Evolutionary conservation across 2,888 invertebrate species (phyloP).

Genomic region (Meloe dianella): DNA sequence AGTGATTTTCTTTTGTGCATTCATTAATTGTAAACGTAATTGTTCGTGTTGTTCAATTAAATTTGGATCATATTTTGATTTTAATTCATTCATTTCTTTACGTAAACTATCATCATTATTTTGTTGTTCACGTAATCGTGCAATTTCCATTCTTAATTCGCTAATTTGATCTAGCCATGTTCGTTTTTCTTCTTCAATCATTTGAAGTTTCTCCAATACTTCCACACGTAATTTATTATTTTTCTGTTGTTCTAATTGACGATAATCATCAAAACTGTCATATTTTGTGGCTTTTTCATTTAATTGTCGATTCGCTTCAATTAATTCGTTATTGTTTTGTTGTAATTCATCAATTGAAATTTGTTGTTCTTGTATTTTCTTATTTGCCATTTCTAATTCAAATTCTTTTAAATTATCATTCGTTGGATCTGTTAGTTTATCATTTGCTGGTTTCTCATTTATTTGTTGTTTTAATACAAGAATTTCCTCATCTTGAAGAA

Average conservation of each 20-base stretch:
- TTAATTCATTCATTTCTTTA: slow-evolving; percentile 18
- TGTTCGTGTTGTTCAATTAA: slow-evolving; percentile 57
- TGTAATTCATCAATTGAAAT: slow-evolving; percentile 23
- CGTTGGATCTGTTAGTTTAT: neutral
- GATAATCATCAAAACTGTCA: slow-evolving; percentile 8
- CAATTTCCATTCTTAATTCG: slow-evolving; percentile 14
- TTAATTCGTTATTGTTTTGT: slow-evolving; percentile 28
- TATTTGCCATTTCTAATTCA: slow-evolving; percentile 43
- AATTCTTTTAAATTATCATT: slow-evolving; percentile 40
- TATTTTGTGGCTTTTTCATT: slow-evolving; percentile 16
- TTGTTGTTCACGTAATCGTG: neutral
- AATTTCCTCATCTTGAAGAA: slow-evolving; percentile 41
- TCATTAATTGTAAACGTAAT: slow-evolving; percentile 55
- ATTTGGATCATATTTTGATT: slow-evolving; percentile 47
- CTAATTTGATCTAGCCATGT: slow-evolving; percentile 13
- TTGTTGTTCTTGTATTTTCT: slow-evolving; percentile 44
- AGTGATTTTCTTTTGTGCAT: slow-evolving; percentile 61
- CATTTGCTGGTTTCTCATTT: slow-evolving; percentile 17
- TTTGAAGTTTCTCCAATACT: slow-evolving; percentile 2
- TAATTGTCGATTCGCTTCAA: slow-evolving; percentile 18
- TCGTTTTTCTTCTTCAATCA: slow-evolving; percentile 16
- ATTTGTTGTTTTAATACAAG: slow-evolving; percentile 54
- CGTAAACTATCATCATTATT: neutral
- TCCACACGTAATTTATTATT: slow-evolving; percentile 29
- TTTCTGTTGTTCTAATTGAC: slow-evolving; percentile 15